These are phyloP conservation scores for Tetraodon nigroviridis DNA, from an alignment of 2,113 vertebrate species.

Conservation along the genomic window DNA sequence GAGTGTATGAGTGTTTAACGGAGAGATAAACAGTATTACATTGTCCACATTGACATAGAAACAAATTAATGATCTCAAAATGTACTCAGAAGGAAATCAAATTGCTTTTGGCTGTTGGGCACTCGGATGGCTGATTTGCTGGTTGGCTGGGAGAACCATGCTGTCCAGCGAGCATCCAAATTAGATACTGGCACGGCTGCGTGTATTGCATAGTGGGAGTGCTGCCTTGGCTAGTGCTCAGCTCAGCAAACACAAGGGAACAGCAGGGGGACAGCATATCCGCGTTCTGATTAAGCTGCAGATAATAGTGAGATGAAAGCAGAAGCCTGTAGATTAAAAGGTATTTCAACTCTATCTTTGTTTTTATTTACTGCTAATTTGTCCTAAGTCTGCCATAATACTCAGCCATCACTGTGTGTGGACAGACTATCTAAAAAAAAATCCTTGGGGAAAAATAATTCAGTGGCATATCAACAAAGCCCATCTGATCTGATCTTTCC, in stretches of 20 bases:
- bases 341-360: slow-evolving; percentile 1
- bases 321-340: slow-evolving; percentile 6
- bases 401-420: background rate
- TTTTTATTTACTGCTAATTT: slow-evolving; percentile 13
- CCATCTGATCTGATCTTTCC: slow-evolving; percentile 30
- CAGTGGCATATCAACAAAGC: slow-evolving; percentile 38
- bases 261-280: slow-evolving; percentile 45
- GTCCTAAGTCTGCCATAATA: slow-evolving; percentile 8
- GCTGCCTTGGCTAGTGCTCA: slow-evolving; percentile 54
- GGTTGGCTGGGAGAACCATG: slow-evolving; percentile 47
- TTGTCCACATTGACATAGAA: slow-evolving; percentile 13
- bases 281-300: slow-evolving; percentile 48
- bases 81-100: slow-evolving; percentile 41
- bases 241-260: slow-evolving; percentile 58
- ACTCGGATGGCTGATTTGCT: slow-evolving; percentile 33
- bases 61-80: slow-evolving; percentile 32
- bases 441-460: slow-evolving; percentile 12
- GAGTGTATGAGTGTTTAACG: background rate
- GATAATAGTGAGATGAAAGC: slow-evolving; percentile 41
- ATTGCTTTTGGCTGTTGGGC: slow-evolving; percentile 46
- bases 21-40: slow-evolving; percentile 3
- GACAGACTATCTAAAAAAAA: slow-evolving; percentile 34
- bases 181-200: slow-evolving; percentile 62
- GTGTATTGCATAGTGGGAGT: slow-evolving; percentile 58
- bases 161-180: slow-evolving; percentile 66